Conservation (phyloP, 2,888 invertebrate species). For the Stenichneumon culpator region DNA sequence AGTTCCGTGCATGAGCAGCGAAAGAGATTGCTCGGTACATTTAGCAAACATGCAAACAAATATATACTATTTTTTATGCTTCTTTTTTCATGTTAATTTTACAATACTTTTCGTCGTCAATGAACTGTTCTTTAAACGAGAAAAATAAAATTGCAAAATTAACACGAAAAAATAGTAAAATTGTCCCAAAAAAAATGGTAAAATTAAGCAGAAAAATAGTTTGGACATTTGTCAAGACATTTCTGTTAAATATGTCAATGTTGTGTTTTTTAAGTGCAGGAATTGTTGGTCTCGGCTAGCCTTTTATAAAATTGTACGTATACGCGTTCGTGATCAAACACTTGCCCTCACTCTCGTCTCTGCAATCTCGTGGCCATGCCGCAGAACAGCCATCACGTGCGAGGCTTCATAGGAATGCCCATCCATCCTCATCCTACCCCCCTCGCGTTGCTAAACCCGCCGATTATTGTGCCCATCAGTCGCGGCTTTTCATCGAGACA, state of each 20-base stretch:
- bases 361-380: not conserved
- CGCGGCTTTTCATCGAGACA: slow-evolving; percentile 46
- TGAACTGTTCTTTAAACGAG: too few relatives aligned
- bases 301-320: not conserved
- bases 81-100: too few relatives aligned
- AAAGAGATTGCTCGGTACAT: not conserved
- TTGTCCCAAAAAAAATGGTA: too few relatives aligned
- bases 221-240: too few relatives aligned
- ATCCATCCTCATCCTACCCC: slow-evolving; percentile 41
- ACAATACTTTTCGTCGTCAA: too few relatives aligned
- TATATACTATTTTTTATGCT: too few relatives aligned
- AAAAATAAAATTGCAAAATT: too few relatives aligned
- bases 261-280: too few relatives aligned
- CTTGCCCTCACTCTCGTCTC: slow-evolving; percentile 30
- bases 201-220: too few relatives aligned
- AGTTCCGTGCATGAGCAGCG: not conserved
- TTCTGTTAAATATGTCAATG: too few relatives aligned
- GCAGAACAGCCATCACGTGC: slow-evolving; percentile 23
- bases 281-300: too few relatives aligned
- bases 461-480: slow-evolving; percentile 36
- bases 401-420: slow-evolving; percentile 59
- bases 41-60: not conserved
- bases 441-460: slow-evolving; percentile 15
- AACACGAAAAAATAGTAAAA: too few relatives aligned
- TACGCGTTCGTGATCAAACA: slow-evolving; percentile 51